Evolutionary conservation across 2,797 vertebrate genomes (phyloP).

Genomic region (Cynopterus sphinx): DNA sequence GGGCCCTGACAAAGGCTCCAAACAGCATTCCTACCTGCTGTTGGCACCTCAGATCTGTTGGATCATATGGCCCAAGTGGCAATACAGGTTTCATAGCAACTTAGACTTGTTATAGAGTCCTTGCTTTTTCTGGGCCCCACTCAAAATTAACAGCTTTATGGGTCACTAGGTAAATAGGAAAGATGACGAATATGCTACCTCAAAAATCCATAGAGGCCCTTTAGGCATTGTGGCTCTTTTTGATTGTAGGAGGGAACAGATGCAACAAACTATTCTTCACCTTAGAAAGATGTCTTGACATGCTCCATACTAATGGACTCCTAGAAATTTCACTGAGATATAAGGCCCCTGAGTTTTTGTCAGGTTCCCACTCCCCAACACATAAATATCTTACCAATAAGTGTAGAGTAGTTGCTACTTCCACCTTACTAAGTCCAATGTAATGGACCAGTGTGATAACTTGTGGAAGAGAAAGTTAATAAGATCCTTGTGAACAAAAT

Average conservation of each 20-base stretch:
- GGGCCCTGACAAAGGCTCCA: background rate
- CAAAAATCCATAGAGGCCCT: background rate
- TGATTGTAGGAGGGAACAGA: background rate
- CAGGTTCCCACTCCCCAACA: background rate
- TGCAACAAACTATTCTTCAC: background rate
- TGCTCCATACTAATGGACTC: background rate
- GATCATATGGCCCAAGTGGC: background rate
- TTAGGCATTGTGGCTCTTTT: background rate
- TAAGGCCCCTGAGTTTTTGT: background rate
- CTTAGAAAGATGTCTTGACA: background rate
- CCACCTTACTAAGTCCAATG: background rate
- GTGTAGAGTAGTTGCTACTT: background rate
- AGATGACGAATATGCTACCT: background rate
- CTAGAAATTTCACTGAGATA: background rate
- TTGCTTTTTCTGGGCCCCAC: background rate
- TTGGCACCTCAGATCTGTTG: background rate
- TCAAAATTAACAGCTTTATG: background rate
- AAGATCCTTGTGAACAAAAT: background rate
- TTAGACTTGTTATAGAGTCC: background rate
- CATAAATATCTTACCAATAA: background rate
- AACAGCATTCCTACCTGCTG: background rate
- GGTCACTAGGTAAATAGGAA: background rate
- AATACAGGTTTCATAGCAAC: background rate
- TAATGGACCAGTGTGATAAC: background rate
- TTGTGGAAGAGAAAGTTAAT: background rate